A percentile compares a stretch with the other conserved stretches of the same genome.
Evolutionary conservation across 2,888 invertebrate genomes (phyloP).

Genomic region (Lithosia quadra): DNA sequence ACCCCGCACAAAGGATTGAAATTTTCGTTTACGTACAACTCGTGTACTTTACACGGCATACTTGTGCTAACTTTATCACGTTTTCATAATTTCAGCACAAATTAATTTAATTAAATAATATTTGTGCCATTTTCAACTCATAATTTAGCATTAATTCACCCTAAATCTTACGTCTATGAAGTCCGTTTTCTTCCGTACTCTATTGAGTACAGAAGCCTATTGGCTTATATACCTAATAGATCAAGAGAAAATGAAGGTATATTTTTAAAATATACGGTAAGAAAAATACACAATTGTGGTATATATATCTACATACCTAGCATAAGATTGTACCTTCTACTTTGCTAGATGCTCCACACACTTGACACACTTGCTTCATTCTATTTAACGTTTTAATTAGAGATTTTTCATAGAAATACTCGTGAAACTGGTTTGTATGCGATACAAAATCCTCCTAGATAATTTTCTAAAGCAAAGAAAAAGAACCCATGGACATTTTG

Average conservation of each 20-base stretch:
- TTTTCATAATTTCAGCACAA: slow-evolving; percentile 6
- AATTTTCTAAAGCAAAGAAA: background rate
- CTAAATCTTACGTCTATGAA: background rate
- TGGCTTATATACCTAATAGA: background rate
- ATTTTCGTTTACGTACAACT: slow-evolving; percentile 70
- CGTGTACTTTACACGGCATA: slow-evolving; percentile 24
- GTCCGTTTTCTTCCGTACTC: background rate
- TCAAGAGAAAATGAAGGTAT: background rate
- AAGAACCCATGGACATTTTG: background rate
- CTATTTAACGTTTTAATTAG: background rate
- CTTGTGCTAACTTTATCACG: slow-evolving; percentile 20
- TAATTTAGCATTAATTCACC: no score
- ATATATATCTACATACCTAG: no score
- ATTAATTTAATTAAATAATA: background rate
- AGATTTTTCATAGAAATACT: background rate
- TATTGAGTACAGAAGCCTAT: no score
- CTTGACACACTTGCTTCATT: background rate
- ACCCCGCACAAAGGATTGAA: slow-evolving; percentile 69
- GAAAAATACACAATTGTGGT: background rate
- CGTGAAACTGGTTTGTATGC: background rate
- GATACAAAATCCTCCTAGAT: background rate
- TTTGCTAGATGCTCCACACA: background rate
- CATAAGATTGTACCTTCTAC: background rate
- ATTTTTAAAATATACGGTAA: background rate
- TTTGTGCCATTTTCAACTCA: slow-evolving; percentile 7